These are phyloP conservation scores for Diuraphis noxia DNA, from an alignment of 1,140 invertebrate species.

Conservation along the genomic window DNA sequence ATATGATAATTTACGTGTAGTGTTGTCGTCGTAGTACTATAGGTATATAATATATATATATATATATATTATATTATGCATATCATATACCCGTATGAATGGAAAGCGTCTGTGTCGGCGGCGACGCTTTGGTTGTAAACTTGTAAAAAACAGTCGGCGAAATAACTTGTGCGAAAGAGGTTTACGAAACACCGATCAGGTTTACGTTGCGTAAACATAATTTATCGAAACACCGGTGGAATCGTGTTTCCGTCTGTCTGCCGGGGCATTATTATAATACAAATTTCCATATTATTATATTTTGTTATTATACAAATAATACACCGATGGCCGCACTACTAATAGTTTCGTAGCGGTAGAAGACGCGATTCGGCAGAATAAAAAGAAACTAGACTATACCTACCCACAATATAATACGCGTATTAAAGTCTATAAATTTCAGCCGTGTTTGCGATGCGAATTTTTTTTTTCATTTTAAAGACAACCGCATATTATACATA, in stretches of 20 bases:
- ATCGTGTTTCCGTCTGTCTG: not conserved
- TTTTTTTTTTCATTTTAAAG: not conserved
- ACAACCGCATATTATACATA: not conserved
- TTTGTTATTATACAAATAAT: not conserved
- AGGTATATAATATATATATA: no score
- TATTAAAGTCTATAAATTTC: not conserved
- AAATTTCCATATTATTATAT: conserved; percentile 1
- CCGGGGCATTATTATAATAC: not conserved
- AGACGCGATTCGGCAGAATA: not conserved
- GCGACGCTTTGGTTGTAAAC: not conserved
- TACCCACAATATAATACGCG: no score
- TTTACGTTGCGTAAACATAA: conserved; percentile 9
- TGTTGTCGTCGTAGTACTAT: not conserved
- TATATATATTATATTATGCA: not conserved
- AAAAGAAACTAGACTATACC: not conserved
- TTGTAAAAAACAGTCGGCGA: not conserved
- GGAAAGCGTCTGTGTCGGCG: not conserved
- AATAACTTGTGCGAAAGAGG: not conserved
- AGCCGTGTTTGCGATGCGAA: not conserved
- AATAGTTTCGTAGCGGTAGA: not conserved
- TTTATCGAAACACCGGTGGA: not conserved
- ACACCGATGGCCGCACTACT: not conserved
- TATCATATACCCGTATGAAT: not conserved
- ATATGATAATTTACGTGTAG: not conserved
- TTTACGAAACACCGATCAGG: not conserved